These are phyloP conservation scores for Sphaerophoria rueppellii DNA, from an alignment of 2,888 invertebrate genomes.

Conservation along the genomic window DNA sequence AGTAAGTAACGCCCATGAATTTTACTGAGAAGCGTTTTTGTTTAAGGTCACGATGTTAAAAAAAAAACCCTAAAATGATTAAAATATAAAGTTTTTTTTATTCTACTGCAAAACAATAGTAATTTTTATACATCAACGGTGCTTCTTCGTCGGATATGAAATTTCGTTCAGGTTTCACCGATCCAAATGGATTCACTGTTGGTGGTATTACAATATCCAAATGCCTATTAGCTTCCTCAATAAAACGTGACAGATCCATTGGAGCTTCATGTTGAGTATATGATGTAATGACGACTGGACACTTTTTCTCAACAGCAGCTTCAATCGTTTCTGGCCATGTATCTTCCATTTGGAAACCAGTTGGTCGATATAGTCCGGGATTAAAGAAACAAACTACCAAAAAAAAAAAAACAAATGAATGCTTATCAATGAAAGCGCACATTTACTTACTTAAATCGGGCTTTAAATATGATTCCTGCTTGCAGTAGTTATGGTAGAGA, in stretches of 20 bases:
- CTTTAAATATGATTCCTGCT: constrained; percentile 80
- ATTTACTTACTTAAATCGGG: constrained; percentile 84
- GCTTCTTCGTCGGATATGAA: constrained; percentile 88
- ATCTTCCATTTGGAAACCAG: constrained; percentile 85
- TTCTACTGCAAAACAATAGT: constrained; percentile 84
- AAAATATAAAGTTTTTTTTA: constrained; percentile 72
- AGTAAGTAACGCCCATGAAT: too few species aligned
- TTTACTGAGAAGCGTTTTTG: neutral
- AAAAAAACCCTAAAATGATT: neutral
- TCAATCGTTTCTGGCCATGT: constrained; percentile 87
- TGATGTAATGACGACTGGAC: constrained; percentile 86
- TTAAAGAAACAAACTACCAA: constrained; percentile 88
- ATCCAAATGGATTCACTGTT: constrained; percentile 86
- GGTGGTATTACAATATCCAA: constrained; percentile 84
- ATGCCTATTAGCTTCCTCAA: constrained; percentile 83
- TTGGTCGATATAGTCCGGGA: constrained; percentile 87
- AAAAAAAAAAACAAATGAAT: constrained; percentile 33
- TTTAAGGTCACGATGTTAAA: neutral
- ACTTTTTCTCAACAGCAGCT: constrained; percentile 83
- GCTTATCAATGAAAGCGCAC: neutral
- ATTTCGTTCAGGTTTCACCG: constrained; percentile 88
- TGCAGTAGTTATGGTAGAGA: constrained; percentile 83
- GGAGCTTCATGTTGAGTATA: constrained; percentile 87
- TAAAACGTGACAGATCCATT: constrained; percentile 85
- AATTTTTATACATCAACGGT: constrained; percentile 89